These are phyloP conservation scores for Microchrysa polita DNA, from an alignment of 2,888 invertebrate species.

Conservation along the genomic window DNA sequence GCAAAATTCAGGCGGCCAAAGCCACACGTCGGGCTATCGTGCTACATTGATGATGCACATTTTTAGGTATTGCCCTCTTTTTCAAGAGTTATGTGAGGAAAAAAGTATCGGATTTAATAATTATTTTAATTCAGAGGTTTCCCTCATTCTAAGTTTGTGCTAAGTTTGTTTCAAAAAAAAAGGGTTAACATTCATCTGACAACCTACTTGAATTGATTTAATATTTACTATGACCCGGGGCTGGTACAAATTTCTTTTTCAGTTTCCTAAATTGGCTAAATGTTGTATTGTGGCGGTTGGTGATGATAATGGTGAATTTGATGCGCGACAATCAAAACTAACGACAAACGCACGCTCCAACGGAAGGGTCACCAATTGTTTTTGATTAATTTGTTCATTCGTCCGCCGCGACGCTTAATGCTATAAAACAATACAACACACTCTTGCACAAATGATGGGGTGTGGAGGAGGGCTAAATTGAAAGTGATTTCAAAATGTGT, in stretches of 20 bases:
- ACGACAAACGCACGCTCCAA: constrained; percentile 39
- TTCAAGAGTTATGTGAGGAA: too few relatives aligned
- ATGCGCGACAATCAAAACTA: constrained; percentile 40
- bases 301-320: constrained; percentile 31
- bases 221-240: constrained; percentile 1
- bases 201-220: neutral
- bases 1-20: too few relatives aligned
- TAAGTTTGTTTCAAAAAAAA: too few relatives aligned
- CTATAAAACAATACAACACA: constrained; percentile 14
- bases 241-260: constrained; percentile 10
- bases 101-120: too few relatives aligned
- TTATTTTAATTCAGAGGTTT: too few relatives aligned
- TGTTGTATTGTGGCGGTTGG: constrained; percentile 15
- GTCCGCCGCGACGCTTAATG: constrained; percentile 37
- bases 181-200: neutral
- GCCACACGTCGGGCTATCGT: too few relatives aligned
- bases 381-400: constrained; percentile 44
- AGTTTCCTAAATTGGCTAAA: constrained; percentile 35
- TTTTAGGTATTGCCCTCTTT: too few relatives aligned
- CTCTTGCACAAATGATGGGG: neutral
- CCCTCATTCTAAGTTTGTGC: too few relatives aligned
- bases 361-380: constrained; percentile 41
- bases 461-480: constrained; percentile 9
- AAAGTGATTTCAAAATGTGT: constrained; percentile 41
- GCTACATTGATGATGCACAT: too few relatives aligned